Conservation (phyloP, 2,888 invertebrate species). For the Noctua janthina region DNA sequence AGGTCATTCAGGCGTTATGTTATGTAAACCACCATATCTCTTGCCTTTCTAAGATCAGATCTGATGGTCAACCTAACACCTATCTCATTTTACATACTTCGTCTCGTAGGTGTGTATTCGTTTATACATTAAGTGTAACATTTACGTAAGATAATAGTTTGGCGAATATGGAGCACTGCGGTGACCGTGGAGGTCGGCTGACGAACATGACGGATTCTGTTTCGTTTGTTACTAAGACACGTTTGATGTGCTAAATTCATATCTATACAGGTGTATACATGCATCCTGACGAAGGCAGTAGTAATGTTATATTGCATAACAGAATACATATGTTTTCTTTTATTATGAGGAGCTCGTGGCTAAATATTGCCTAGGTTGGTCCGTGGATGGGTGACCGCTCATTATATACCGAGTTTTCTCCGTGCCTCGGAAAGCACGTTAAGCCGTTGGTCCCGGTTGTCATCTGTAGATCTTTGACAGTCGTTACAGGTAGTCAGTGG, state of each 20-base stretch:
- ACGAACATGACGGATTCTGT: conserved; percentile 59
- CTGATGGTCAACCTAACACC: neutral
- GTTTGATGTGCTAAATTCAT: conserved; percentile 16
- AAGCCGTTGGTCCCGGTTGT: too few relatives aligned
- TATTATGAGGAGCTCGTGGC: too few relatives aligned
- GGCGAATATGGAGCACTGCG: conserved; percentile 64
- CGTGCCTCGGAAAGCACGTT: too few relatives aligned
- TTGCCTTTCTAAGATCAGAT: neutral
- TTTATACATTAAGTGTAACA: conserved; percentile 32
- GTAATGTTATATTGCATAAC: too few relatives aligned
- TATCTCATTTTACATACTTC: neutral
- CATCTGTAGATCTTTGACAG: too few relatives aligned
- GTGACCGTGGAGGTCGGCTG: conserved; percentile 65
- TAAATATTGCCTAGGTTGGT: too few relatives aligned
- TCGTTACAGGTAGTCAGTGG: too few relatives aligned
- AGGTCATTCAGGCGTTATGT: neutral
- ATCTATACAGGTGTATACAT: neutral
- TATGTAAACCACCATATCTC: neutral
- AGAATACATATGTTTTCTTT: too few relatives aligned
- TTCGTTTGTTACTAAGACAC: conserved; percentile 49
- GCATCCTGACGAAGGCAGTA: too few relatives aligned
- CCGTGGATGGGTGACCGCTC: too few relatives aligned
- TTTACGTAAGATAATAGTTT: conserved; percentile 61
- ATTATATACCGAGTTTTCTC: too few relatives aligned
- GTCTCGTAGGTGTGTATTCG: neutral